Percentiles rank a stretch among this genome's conserved stretches.
These are phyloP conservation scores for Tortrix viridana DNA, from an alignment of 2,888 invertebrate species.

Conservation along the genomic window DNA sequence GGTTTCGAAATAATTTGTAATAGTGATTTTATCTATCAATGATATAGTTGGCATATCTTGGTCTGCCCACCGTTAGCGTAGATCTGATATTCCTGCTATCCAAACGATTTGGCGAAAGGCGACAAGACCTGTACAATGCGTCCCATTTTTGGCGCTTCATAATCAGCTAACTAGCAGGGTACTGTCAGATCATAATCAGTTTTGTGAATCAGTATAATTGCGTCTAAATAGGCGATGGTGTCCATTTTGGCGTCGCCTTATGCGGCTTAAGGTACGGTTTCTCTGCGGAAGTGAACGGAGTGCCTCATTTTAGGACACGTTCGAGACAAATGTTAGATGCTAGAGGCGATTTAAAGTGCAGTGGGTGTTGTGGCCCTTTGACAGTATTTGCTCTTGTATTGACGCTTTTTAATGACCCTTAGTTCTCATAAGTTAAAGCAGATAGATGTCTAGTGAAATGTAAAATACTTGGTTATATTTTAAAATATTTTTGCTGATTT, in stretches of 20 bases:
- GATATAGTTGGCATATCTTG: too few relatives aligned
- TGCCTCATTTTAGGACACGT: not conserved
- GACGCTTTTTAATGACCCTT: too few relatives aligned
- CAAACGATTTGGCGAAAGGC: constrained; percentile 4
- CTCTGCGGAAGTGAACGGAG: not conserved
- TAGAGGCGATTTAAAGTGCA: not conserved
- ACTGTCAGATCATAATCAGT: constrained; percentile 44
- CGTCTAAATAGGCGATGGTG: constrained; percentile 50
- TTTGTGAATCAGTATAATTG: constrained; percentile 65
- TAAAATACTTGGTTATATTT: too few relatives aligned
- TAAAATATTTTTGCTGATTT: too few relatives aligned
- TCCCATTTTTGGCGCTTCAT: constrained; percentile 21
- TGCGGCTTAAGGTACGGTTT: constrained; percentile 39
- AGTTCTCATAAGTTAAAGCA: too few relatives aligned
- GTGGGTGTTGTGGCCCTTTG: not conserved
- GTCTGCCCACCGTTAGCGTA: too few relatives aligned
- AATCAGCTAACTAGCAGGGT: constrained; percentile 33
- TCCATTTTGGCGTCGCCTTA: constrained; percentile 58
- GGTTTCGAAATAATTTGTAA: too few relatives aligned
- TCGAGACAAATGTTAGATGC: not conserved
- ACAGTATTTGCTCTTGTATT: too few relatives aligned
- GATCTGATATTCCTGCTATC: not conserved
- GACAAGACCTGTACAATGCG: constrained; percentile 11
- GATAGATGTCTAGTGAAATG: too few relatives aligned
- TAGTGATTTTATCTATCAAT: too few relatives aligned